Percentiles rank a stretch among this genome's conserved stretches.
These are phyloP conservation scores for Artemia sp. DNA, from an alignment of 2,888 invertebrate genomes.

Conservation along the genomic window DNA sequence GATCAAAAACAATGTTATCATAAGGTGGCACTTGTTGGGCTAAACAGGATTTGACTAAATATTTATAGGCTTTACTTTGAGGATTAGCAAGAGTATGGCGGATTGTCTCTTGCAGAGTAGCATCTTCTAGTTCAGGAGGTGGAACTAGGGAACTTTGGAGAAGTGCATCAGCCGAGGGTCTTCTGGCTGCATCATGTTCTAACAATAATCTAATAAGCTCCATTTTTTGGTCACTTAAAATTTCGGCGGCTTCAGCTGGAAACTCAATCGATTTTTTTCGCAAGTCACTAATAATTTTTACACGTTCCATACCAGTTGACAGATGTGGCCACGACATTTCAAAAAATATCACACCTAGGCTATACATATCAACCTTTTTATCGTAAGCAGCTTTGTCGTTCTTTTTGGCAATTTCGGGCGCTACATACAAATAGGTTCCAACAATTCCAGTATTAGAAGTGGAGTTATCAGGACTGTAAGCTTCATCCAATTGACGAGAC, in stretches of 20 bases:
- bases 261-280: conserved; percentile 50
- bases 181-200: conserved; percentile 59
- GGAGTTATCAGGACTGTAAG: conserved; percentile 8
- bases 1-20: conserved; percentile 19
- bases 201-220: conserved; percentile 48
- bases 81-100: conserved; percentile 62
- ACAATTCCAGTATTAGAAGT: conserved; percentile 50
- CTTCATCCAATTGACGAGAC: conserved; percentile 27
- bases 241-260: conserved; percentile 44
- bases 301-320: conserved; percentile 74
- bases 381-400: conserved; percentile 20
- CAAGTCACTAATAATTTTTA: conserved; percentile 52
- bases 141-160: conserved; percentile 66
- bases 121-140: conserved; percentile 66
- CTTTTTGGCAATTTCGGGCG: conserved; percentile 61
- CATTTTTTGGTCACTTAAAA: conserved; percentile 34
- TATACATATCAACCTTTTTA: conserved; percentile 51
- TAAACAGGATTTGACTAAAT: conserved; percentile 45
- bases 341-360: conserved; percentile 76
- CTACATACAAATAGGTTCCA: conserved; percentile 86
- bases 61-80: conserved; percentile 57
- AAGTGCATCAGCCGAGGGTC: conserved; percentile 72
- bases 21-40: conserved; percentile 28
- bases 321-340: conserved; percentile 83
- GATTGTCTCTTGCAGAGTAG: conserved; percentile 61